A percentile compares a stretch with the other conserved stretches of the same genome.
Evolutionary conservation across 2,888 invertebrate genomes (phyloP).

Genomic region (Ornithoptera alexandrae): DNA sequence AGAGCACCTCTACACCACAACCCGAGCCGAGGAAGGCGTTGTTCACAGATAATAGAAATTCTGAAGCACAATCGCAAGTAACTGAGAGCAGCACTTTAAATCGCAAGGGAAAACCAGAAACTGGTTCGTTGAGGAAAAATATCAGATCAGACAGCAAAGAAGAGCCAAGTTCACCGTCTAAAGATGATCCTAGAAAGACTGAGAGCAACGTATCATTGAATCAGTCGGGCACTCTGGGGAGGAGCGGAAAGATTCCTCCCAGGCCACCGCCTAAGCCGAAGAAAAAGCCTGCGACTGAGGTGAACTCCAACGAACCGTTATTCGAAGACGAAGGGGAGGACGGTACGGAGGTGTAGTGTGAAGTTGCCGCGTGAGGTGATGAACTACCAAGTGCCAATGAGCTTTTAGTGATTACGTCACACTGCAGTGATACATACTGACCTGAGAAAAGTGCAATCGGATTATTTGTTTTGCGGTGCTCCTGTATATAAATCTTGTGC

Average conservation of each 20-base stretch:
- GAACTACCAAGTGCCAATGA: conserved; percentile 70
- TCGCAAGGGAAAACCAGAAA: conserved; percentile 77
- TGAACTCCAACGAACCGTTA: conserved; percentile 83
- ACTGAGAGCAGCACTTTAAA: conserved; percentile 64
- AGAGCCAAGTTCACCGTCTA: conserved; percentile 60
- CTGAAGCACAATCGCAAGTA: conserved; percentile 54
- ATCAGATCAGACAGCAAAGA: conserved; percentile 58
- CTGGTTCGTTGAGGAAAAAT: conserved; percentile 68
- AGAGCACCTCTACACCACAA: conserved; percentile 72
- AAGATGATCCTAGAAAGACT: conserved; percentile 62
- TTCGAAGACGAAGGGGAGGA: conserved; percentile 94
- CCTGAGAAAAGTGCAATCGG: conserved; percentile 44
- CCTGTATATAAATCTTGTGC: conserved; percentile 75
- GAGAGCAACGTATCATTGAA: conserved; percentile 59
- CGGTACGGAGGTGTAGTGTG: conserved; percentile 90
- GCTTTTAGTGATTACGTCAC: conserved; percentile 61
- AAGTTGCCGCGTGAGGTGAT: conserved; percentile 31
- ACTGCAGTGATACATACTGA: conserved; percentile 50
- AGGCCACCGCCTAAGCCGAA: conserved; percentile 91
- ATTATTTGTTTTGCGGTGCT: conserved; percentile 71
- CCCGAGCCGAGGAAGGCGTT: conserved; percentile 67
- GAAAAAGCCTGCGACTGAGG: conserved; percentile 83
- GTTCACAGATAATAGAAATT: conserved; percentile 60
- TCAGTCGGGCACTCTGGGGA: conserved; percentile 71
- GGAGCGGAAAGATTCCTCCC: conserved; percentile 86